These are phyloP conservation scores for Crocallis elinguaria DNA, from an alignment of 2,888 invertebrate species.

Conservation along the genomic window DNA sequence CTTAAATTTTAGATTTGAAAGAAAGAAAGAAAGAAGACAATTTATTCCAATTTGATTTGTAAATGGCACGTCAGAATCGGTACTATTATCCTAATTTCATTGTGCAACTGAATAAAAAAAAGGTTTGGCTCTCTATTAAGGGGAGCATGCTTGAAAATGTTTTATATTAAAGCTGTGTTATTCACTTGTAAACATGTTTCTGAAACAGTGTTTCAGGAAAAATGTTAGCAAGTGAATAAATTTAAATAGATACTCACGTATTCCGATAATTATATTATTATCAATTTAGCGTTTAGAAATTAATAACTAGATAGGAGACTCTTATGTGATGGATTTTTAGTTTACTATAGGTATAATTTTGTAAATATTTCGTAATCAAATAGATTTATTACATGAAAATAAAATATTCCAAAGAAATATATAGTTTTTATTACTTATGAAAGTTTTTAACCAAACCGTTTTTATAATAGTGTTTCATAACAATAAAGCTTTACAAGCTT, in stretches of 20 bases:
- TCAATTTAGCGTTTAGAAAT: constrained; percentile 39
- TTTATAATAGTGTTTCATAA: too few species aligned
- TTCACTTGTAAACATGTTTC: neutral
- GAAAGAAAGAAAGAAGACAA: too few species aligned
- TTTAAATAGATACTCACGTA: neutral
- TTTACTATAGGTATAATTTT: constrained; percentile 58
- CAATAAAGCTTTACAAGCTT: too few species aligned
- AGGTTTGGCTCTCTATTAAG: too few species aligned
- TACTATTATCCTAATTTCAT: neutral
- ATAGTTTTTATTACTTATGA: constrained; percentile 4
- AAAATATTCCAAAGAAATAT: constrained; percentile 40
- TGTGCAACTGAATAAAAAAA: neutral
- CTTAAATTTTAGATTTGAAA: too few species aligned
- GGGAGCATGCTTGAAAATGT: too few species aligned
- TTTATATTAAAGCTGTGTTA: too few species aligned
- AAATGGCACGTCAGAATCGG: too few species aligned
- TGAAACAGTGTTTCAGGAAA: neutral
- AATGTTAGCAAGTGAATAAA: neutral
- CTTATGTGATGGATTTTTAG: constrained; percentile 61
- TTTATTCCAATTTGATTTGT: too few species aligned
- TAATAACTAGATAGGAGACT: constrained; percentile 50
- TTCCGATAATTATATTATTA: constrained; percentile 8
- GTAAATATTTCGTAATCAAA: constrained; percentile 54
- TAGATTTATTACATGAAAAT: constrained; percentile 53
- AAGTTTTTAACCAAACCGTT: too few species aligned